Evolutionary conservation across 2,888 invertebrate species (phyloP).

Genomic region (Melipona bicolor): DNA sequence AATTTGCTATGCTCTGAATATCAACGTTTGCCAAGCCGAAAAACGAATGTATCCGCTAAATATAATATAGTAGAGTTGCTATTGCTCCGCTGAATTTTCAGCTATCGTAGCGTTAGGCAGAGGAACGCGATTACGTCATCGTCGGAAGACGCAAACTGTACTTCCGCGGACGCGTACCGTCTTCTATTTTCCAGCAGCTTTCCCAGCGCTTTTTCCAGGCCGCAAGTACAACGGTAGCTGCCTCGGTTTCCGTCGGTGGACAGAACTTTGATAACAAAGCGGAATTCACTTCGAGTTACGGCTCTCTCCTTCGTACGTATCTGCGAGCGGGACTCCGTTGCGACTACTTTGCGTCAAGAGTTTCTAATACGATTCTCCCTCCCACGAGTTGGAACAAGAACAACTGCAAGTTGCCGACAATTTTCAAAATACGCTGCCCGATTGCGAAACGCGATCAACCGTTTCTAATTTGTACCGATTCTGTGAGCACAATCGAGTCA

Average conservation of each 20-base stretch:
- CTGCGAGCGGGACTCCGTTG: background rate
- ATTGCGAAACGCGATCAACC: background rate
- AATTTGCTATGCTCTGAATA: background rate
- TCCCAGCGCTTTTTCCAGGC: background rate
- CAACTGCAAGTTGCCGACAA: background rate
- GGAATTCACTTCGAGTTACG: constrained; percentile 18
- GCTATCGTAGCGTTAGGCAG: background rate
- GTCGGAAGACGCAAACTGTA: background rate
- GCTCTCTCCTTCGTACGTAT: background rate
- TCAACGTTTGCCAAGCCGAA: background rate
- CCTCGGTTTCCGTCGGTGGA: constrained; percentile 16
- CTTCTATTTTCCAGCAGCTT: background rate
- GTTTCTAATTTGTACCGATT: too few relatives aligned
- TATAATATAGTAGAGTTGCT: too few relatives aligned
- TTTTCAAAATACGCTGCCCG: background rate
- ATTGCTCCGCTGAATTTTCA: background rate
- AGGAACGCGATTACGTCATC: background rate
- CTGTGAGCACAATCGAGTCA: too few relatives aligned
- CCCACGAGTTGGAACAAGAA: background rate
- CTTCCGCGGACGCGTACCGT: background rate
- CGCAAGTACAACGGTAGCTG: background rate
- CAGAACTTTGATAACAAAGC: constrained; percentile 34
- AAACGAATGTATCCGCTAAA: background rate
- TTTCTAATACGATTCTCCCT: background rate
- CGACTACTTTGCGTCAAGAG: constrained; percentile 9